These are phyloP conservation scores for Chrysolina oricalcia DNA, from an alignment of 2,888 invertebrate genomes.

Conservation along the genomic window DNA sequence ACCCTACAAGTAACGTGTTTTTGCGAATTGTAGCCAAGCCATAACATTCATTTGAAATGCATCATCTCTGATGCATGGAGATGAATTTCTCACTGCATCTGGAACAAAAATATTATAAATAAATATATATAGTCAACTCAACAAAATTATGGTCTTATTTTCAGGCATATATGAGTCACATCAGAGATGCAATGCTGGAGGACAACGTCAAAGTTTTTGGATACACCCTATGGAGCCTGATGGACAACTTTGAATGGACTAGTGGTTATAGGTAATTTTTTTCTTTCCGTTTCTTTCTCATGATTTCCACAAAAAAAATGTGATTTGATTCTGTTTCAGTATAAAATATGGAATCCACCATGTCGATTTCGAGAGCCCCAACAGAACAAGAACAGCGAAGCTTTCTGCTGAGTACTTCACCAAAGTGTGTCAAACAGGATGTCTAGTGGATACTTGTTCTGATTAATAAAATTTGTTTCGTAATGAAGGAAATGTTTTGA, in stretches of 20 bases:
- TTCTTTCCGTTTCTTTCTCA: not conserved
- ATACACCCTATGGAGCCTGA: conserved; percentile 63
- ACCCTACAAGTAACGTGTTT: too few relatives aligned
- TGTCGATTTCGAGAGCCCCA: conserved; percentile 78
- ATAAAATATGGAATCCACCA: conserved; percentile 78
- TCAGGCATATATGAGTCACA: conserved; percentile 70
- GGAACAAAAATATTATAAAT: too few relatives aligned
- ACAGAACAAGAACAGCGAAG: conserved; percentile 77
- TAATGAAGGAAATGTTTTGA: too few relatives aligned
- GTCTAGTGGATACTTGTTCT: conserved; percentile 34
- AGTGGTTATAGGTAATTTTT: conserved; percentile 59
- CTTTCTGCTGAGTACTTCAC: conserved; percentile 70
- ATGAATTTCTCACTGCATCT: too few relatives aligned
- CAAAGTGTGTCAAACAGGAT: conserved; percentile 33
- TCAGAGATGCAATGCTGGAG: conserved; percentile 66
- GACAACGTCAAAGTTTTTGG: conserved; percentile 71
- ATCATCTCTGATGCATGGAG: too few relatives aligned
- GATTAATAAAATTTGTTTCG: too few relatives aligned
- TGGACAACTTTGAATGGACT: conserved; percentile 72
- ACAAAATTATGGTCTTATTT: conserved; percentile 34
- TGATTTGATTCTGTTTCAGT: conserved; percentile 25
- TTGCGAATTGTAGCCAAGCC: too few relatives aligned
- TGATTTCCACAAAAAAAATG: not conserved
- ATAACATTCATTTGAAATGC: too few relatives aligned
- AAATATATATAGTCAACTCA: too few relatives aligned